Base-by-base conservation (phyloP, 2,113 vertebrate species). In the Zosterops japonicus region DNA sequence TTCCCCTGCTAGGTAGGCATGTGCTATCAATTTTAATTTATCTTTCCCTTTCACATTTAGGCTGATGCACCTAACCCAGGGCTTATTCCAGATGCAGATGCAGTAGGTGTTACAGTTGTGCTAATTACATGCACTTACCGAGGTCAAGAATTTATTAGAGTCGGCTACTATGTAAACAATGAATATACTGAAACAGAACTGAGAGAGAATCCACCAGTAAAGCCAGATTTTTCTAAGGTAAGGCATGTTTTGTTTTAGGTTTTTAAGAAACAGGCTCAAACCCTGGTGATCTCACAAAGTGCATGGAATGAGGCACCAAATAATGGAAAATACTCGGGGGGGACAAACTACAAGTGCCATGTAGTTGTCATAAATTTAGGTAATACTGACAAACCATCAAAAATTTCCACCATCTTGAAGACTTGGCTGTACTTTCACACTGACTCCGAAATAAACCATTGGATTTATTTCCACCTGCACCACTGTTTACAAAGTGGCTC, bases 211-310 rank as follows among this genome's bases (percentile, higher is more conserved):
- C 98, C 98, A 53, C 98, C 98, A 87, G 98, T 98, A 95, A 98
- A 98, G 83, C 98, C 98, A 97, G 98, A 98, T 85, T 98, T 98
- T 97, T 98, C 98, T 94, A 98, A 98, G 98, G 98, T 98, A 98
- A 96, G 96, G 17, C 55, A 79, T 27, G 3, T 93, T 91, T 76
- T 79, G 68, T 80, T 85, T 16, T 75, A 29, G 8, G 2, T 6
- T 72, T 72, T 70, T 64, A 72, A 78, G 64, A 84, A 94, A 47
- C 52, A 67, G 61, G 72, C 41, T 5, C 44, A 76, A 72, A 69
- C 23, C 3, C 23, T 4, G 31, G n/a, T 50, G 22, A 46, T 78
- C 59, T 57, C 12, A 21, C 55, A 6, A 81, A 63, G 17, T 52
- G 35, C 11, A 16, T 68, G 33, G 75, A 75, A 64, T 4, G 3